phyloP scores from a whole-genome alignment of 2,113 vertebrate genomes.

The Apteryx owenii region DNA sequence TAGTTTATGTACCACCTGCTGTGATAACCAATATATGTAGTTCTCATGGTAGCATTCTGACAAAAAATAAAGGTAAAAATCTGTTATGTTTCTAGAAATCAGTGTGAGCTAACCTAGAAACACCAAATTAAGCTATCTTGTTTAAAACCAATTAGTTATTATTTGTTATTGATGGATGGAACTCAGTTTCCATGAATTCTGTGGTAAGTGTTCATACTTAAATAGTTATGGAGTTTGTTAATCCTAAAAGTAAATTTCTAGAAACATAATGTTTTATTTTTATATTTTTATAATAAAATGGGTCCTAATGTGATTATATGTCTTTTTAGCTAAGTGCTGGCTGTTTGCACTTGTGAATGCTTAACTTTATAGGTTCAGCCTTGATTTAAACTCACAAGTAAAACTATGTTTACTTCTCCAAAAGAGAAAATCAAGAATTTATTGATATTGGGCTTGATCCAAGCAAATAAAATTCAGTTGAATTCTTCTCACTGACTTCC shows the following conservation, averaged over 20 bases:
- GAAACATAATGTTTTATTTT: neutral
- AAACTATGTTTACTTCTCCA: neutral
- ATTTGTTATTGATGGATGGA: neutral
- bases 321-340: accelerated
- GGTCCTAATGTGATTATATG: accelerated
- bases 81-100: neutral
- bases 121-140: neutral
- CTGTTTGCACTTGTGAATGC: neutral
- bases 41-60: neutral
- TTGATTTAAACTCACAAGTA: neutral
- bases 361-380: neutral
- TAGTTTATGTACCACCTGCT: neutral
- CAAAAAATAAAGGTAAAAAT: neutral
- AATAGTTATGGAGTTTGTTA: neutral
- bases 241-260: neutral
- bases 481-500: constrained; percentile 11
- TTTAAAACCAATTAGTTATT: neutral
- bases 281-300: neutral
- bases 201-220: neutral
- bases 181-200: neutral
- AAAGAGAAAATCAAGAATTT: neutral
- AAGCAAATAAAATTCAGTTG: constrained; percentile 22
- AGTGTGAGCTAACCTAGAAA: neutral
- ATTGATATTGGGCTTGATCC: constrained; percentile 4
- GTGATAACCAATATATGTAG: accelerated